Evolutionary conservation across 2,113 vertebrate genomes (phyloP).

Genomic region (Argyrosomus japonicus): DNA sequence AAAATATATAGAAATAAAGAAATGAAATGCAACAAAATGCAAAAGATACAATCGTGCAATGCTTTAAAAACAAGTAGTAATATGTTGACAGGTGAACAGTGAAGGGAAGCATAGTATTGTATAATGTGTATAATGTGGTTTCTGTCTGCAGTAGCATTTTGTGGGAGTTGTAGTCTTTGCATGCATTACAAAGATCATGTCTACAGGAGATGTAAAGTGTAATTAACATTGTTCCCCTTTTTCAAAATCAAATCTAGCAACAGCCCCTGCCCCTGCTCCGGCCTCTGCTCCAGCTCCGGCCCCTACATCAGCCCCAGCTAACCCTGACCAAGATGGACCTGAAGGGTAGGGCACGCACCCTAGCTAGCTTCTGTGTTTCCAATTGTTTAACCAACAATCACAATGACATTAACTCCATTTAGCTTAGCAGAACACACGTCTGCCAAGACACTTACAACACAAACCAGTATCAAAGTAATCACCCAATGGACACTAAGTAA

Average conservation of each 20-base stretch:
- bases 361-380: background rate
- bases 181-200: background rate
- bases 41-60: no score
- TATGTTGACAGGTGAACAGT: no score
- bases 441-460: constrained; percentile 40
- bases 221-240: background rate
- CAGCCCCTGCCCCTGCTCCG: background rate
- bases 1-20: no score
- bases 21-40: no score
- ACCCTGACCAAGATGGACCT: constrained; percentile 45
- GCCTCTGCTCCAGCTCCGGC: rapidly evolving
- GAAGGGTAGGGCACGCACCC: constrained; percentile 60
- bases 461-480: constrained; percentile 69
- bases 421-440: constrained; percentile 16
- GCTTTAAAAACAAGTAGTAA: no score
- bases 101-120: no score
- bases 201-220: background rate
- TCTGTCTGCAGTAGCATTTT: background rate
- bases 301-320: rapidly evolving
- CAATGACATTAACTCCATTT: background rate
- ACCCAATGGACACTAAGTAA: constrained; percentile 62
- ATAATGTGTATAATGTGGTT: background rate
- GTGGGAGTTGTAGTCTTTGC: background rate
- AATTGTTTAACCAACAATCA: background rate
- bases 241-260: constrained; percentile 2